Conservation (phyloP, 2,113 vertebrate genomes). For the Pyxicephalus adspersus region DNA sequence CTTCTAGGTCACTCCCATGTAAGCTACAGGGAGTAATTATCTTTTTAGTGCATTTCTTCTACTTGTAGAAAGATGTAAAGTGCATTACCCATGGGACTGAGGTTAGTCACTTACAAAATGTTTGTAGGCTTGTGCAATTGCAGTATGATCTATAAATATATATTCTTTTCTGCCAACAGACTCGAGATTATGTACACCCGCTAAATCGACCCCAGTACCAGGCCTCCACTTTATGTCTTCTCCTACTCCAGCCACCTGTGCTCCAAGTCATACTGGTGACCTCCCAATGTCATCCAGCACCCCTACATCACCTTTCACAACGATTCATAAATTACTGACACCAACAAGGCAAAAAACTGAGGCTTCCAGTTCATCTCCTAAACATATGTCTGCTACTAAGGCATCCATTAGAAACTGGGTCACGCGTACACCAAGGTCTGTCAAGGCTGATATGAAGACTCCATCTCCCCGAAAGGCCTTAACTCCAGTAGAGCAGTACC, state of each 20-base stretch:
- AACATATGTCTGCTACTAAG: conserved; percentile 64
- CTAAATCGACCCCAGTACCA: conserved; percentile 70
- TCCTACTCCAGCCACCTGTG: conserved; percentile 79
- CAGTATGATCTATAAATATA: background rate
- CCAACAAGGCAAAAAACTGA: conserved; percentile 61
- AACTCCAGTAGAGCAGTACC: conserved; percentile 74
- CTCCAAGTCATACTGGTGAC: conserved; percentile 77
- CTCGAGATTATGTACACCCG: conserved; percentile 74
- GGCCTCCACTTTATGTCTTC: conserved; percentile 70
- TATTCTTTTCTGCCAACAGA: background rate
- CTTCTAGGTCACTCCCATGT: too few relatives aligned
- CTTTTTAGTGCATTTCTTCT: too few relatives aligned
- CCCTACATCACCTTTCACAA: conserved; percentile 60
- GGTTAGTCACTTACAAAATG: background rate
- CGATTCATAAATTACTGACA: conserved; percentile 54
- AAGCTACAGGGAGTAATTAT: too few relatives aligned
- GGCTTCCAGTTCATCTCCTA: conserved; percentile 59
- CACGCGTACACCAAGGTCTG: conserved; percentile 70
- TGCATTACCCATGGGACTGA: background rate
- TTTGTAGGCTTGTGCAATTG: background rate
- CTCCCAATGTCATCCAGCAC: conserved; percentile 85
- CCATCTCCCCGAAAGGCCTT: conserved; percentile 72
- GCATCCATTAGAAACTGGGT: conserved; percentile 86
- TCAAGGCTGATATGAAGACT: conserved; percentile 62
- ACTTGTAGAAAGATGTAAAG: background rate